A percentile compares a stretch with the other conserved stretches of the same genome.
Evolutionary conservation across 30 jellyfish, hydroid and myxozoan species (phyloP).

Genomic region (Hydractinia symbiolongicarpus): DNA sequence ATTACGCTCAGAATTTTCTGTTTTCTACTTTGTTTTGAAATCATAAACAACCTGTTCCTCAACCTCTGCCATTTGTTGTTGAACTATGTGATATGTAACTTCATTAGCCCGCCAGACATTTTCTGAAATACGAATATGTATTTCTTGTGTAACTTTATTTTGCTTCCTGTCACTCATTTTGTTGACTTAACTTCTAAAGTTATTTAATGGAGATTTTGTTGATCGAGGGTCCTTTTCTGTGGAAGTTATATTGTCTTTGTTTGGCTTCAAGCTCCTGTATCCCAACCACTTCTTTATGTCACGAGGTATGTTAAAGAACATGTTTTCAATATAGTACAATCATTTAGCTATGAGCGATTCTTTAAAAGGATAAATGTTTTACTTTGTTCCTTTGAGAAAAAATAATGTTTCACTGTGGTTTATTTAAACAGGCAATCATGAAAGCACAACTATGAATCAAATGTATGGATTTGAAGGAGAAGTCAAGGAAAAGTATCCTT

Average conservation of each 20-base stretch:
- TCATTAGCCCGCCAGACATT: too few species aligned
- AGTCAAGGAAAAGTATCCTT: slow-evolving; percentile 84
- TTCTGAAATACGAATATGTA: too few species aligned
- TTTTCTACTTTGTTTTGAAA: too few species aligned
- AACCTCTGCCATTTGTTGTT: too few species aligned
- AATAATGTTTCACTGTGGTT: background rate
- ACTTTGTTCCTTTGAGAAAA: background rate
- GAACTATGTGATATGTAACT: too few species aligned
- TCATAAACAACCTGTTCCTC: too few species aligned
- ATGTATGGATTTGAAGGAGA: slow-evolving; percentile 98
- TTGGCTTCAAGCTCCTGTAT: slow-evolving; percentile 69
- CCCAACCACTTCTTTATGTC: slow-evolving; percentile 90
- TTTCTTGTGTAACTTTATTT: too few species aligned
- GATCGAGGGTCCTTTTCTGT: slow-evolving; percentile 98
- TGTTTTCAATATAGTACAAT: background rate
- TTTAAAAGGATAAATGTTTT: background rate
- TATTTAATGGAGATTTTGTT: slow-evolving; percentile 97
- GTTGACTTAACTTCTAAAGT: slow-evolving; percentile 24
- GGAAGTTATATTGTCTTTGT: slow-evolving; percentile 78
- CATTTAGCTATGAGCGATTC: background rate
- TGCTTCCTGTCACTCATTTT: too few species aligned
- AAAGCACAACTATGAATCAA: slow-evolving; percentile 90
- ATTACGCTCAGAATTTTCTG: too few species aligned
- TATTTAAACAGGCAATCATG: slow-evolving; percentile 77
- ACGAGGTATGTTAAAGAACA: slow-evolving; percentile 57